Conservation (phyloP, 2,888 invertebrate species). For the Aproaerema taeniolella region DNA sequence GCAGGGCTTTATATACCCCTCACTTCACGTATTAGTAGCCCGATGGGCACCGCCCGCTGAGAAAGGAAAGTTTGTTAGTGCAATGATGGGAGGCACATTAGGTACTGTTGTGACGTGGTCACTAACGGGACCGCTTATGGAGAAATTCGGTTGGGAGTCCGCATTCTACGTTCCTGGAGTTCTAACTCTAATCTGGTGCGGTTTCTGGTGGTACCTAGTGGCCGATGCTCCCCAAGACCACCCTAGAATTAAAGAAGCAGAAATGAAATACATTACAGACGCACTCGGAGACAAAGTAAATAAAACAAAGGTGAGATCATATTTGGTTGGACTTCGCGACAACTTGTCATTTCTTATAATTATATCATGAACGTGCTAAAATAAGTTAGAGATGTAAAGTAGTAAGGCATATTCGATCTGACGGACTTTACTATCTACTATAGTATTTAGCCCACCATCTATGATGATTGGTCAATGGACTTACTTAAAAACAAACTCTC, state of each 20-base stretch:
- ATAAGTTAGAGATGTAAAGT: not conserved
- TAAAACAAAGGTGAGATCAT: conserved; percentile 72
- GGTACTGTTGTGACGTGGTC: conserved; percentile 85
- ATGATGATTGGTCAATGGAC: too few species aligned
- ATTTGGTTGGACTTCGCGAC: conserved; percentile 16
- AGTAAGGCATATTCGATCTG: not conserved
- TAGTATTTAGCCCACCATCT: too few species aligned
- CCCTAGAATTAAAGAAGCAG: conserved; percentile 78
- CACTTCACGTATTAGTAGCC: conserved; percentile 81
- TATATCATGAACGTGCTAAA: too few species aligned
- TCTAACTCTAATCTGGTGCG: conserved; percentile 73
- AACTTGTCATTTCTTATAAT: not conserved
- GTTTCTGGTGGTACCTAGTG: conserved; percentile 79
- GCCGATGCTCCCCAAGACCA: conserved; percentile 81
- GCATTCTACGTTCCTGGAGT: conserved; percentile 81
- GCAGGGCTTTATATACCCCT: conserved; percentile 80
- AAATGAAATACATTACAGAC: conserved; percentile 79
- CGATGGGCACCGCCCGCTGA: conserved; percentile 86
- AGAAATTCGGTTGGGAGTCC: conserved; percentile 80
- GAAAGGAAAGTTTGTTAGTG: conserved; percentile 83
- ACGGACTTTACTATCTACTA: too few species aligned
- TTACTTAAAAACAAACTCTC: too few species aligned
- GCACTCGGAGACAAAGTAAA: conserved; percentile 76
- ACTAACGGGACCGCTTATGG: conserved; percentile 80
- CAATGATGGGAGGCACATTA: conserved; percentile 84